phyloP scores from a whole-genome alignment of 1,140 invertebrate species.

The Yoshiicerus persimilis region DNA sequence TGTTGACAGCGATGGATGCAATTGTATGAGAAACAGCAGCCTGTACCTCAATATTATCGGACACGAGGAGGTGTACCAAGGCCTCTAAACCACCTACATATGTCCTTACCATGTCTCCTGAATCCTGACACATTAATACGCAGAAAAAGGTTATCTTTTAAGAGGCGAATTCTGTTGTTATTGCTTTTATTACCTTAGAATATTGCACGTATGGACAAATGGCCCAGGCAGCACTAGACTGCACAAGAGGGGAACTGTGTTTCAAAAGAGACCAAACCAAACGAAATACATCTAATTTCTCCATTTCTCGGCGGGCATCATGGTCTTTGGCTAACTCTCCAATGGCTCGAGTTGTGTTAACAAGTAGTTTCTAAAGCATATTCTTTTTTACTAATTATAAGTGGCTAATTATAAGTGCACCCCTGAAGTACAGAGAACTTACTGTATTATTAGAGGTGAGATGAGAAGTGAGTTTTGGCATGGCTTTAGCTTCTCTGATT shows the following conservation, averaged over 20 bases:
- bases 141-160: not conserved
- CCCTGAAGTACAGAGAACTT: not conserved
- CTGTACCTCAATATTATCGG: slow-evolving; percentile 73
- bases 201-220: slow-evolving; percentile 85
- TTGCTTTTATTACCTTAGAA: slow-evolving; percentile 61
- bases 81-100: slow-evolving; percentile 90
- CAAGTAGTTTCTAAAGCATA: slow-evolving; percentile 63
- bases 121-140: slow-evolving; percentile 61
- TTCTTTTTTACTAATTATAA: not conserved
- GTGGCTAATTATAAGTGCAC: not conserved
- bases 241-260: slow-evolving; percentile 74
- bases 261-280: slow-evolving; percentile 92
- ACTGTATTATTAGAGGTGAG: slow-evolving; percentile 73
- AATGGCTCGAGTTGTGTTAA: slow-evolving; percentile 80
- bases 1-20: slow-evolving; percentile 66
- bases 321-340: slow-evolving; percentile 76
- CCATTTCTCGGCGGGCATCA: slow-evolving; percentile 63
- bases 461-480: slow-evolving; percentile 68
- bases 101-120: slow-evolving; percentile 86
- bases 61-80: slow-evolving; percentile 81
- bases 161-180: not conserved
- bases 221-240: slow-evolving; percentile 84
- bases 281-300: slow-evolving; percentile 83
- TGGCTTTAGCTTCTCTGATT: slow-evolving; percentile 63
- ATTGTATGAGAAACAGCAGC: slow-evolving; percentile 86